phyloP scores from a whole-genome alignment of 2,888 invertebrate genomes.

The Hirudinaria manillensis region DNA sequence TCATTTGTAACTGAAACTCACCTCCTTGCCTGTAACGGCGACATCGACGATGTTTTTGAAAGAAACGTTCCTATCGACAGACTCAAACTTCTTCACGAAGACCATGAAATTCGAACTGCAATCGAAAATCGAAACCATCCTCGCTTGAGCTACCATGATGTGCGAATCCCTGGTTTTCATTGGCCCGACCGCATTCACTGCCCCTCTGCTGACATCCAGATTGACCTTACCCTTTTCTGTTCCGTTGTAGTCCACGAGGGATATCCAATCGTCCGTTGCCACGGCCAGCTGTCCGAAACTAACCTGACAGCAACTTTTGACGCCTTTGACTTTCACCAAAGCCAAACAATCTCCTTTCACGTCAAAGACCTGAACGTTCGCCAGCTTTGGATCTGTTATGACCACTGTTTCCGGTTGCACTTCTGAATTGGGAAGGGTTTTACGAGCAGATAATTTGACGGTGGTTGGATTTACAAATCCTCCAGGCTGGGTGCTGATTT shows the following conservation, averaged over 20 bases:
- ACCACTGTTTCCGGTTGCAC: slow-evolving; percentile 20
- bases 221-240: slow-evolving; percentile 1
- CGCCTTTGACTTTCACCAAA: slow-evolving; percentile 30
- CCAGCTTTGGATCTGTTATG: slow-evolving; percentile 24
- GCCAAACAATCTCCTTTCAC: slow-evolving; percentile 31
- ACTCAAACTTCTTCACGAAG: not conserved
- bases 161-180: not conserved
- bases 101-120: slow-evolving; percentile 6
- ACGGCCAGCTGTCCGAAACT: not conserved
- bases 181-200: slow-evolving; percentile 2
- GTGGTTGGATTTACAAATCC: slow-evolving; percentile 28
- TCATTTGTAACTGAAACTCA: no score
- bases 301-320: slow-evolving; percentile 17
- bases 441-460: slow-evolving; percentile 25
- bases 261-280: slow-evolving; percentile 8
- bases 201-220: not conserved
- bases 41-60: slow-evolving; percentile 19
- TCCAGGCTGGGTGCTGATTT: slow-evolving; percentile 33
- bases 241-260: slow-evolving; percentile 18
- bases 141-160: slow-evolving; percentile 2
- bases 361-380: slow-evolving; percentile 31
- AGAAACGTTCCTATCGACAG: not conserved
- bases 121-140: slow-evolving; percentile 15
- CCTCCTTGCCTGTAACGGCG: slow-evolving; percentile 24
- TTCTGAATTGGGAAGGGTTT: not conserved